Base-by-base conservation (phyloP, 1,140 invertebrate species). In the Marisa cornuarietis region DNA sequence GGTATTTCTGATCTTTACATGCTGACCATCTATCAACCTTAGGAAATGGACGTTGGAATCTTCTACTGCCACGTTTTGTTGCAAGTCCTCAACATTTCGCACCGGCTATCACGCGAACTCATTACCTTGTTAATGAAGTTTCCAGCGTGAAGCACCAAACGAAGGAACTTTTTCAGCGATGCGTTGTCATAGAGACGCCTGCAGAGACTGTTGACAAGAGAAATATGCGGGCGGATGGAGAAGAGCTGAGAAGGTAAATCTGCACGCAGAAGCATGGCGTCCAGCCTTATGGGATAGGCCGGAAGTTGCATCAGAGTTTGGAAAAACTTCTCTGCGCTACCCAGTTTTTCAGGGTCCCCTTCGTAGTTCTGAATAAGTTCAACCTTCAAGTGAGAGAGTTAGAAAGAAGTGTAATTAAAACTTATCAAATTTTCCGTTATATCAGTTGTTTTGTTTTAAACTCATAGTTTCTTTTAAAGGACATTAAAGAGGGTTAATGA, bases 201-300 rank as follows among this genome's bases (percentile, higher is more conserved):
- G 71, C 86, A 88, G 26, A 85, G 76, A 26, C 83, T 81, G 65
- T 83, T 87, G 4, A 89, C 77, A 14, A 88, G 72, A 54, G 85
- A 82, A 52, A 90, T 83, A 72, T 88, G 88, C 26, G 88, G 88
- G 24, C 86, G 79, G 31, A 88, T 85, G n/a, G 82, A 58, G 26
- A 84, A 85, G 13, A 90, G 63, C 78, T 88, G 86, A 18, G 86
- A 84, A 79, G 86, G 88, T 66, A 88, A 88, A 79, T 90, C 89
- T 24, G 85, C 96, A 52, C 96, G 96, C 22, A 95, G 94, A 71
- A 97, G 93, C 93, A 99, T 97, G 4, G 96, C 95, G 88, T 96
- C 96, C 82, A 98, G 96, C 81, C 96, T 95, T n/a, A 98, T 91
- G 95, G 98, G 97, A 85, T 86, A 90, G 66, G 74, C 63, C 31